phyloP scores from a whole-genome alignment of 2,797 vertebrate species.

The Pelobates cultripes region DNA sequence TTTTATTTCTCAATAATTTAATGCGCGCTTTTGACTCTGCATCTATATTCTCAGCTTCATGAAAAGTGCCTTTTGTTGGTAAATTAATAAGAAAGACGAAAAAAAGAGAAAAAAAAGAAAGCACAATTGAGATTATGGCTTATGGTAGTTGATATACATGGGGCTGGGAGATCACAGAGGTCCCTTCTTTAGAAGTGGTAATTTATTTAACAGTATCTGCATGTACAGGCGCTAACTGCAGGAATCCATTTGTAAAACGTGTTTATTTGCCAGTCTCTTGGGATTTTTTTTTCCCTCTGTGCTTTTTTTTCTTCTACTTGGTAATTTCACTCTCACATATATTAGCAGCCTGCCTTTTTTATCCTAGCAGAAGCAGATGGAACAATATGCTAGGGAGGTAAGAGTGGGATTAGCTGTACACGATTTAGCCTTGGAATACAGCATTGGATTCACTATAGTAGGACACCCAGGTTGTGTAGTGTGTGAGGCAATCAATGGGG shows the following conservation, averaged over 20 bases:
- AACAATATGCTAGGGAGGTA: slow-evolving; percentile 67
- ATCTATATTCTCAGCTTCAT: too few relatives aligned
- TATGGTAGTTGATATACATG: slow-evolving; percentile 44
- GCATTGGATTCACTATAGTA: slow-evolving; percentile 66
- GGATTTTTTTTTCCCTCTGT: slow-evolving; percentile 15
- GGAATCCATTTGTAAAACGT: slow-evolving; percentile 45
- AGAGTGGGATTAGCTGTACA: slow-evolving; percentile 69
- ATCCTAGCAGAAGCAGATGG: slow-evolving; percentile 66
- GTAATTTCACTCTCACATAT: slow-evolving; percentile 45
- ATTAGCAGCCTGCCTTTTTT: slow-evolving; percentile 50
- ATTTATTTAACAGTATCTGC: slow-evolving; percentile 37
- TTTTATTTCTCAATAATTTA: too few relatives aligned
- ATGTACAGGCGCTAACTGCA: slow-evolving; percentile 2
- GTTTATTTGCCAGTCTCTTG: slow-evolving; percentile 44
- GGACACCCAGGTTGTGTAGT: slow-evolving; percentile 77
- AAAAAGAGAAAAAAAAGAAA: slow-evolving; percentile 32
- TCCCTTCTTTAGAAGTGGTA: slow-evolving; percentile 46
- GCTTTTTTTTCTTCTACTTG: background rate
- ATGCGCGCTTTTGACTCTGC: too few relatives aligned
- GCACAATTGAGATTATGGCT: slow-evolving; percentile 21
- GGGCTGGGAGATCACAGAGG: slow-evolving; percentile 40
- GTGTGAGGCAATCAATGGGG: slow-evolving; percentile 61
- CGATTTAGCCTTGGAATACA: slow-evolving; percentile 55
- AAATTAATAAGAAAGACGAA: slow-evolving; percentile 22
- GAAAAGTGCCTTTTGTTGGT: background rate